Evolutionary conservation across 2,113 vertebrate species (phyloP), one percentile per base, ranked within the genome.

Genomic region (Paraplagusia blochii): DNA sequence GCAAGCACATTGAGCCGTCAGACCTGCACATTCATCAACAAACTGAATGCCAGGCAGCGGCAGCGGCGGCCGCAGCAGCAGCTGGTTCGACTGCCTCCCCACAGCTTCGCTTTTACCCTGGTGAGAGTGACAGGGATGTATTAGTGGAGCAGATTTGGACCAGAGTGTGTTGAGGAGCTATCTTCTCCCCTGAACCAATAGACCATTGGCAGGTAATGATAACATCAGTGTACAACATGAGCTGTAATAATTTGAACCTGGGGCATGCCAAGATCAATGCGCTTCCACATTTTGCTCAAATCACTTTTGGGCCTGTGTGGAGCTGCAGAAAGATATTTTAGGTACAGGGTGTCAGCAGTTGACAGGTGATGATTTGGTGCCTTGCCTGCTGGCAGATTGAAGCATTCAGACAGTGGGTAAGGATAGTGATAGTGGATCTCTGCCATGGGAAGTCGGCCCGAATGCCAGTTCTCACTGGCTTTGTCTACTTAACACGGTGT

Each of bases 1-100:
- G 81, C 84, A 85, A 88, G 81, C 85, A 84, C 81, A 87, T 82
- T 85, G 82, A 89, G 85, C 85, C 57, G 56, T 83, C 83, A 85
- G 74, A 62, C 52, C 53, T 33, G 17, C 74, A 81, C 80, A 89
- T 86, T 84, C 76, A 84, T 87, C 86, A 88, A 72, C 76, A 50
- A 65, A 18, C 80, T 74, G 66, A 66, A 73, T 43, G 68, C 67
- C 78, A 78, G 76, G 80, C 78, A 80, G 80, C 81, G 74, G 72
- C 82, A 74, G 69, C 77, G 75, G 72, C 11, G 11, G 10, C 78
- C 77, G 80, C 79, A 72, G 72, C 82, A 74, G 69, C 77, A 77
- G 72, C 53, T 62, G 76, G 72, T 67, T 66, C 18, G 15, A 33
- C 43, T 49, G 38, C 67, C 60, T 58, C 47, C 58, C 44, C 19